Evolutionary conservation across 2,888 invertebrate genomes (phyloP), one percentile per base, ranked within the genome.

Genomic region (Marasmarcha lunaedactyla): DNA sequence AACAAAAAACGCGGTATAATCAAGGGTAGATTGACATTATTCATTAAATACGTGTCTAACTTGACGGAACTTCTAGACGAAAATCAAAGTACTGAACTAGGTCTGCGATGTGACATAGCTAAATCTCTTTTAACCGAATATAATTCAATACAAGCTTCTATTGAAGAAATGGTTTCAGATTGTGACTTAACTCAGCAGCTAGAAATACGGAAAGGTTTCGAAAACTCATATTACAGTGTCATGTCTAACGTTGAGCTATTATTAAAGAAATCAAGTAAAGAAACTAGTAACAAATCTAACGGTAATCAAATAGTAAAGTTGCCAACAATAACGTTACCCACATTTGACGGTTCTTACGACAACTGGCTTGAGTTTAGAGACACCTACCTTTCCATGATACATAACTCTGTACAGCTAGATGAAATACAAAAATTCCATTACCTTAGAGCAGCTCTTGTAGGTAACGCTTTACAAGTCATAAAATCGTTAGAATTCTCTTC

Each of bases 341-440:
- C 38, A 11, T 44, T 41, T 25, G 36, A 39, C 38, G 41, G 44
- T 36, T 33, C 35, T 14, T 44, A 39, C 30, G 41, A 41, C 27
- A 33, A 37, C 14, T 44, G 44, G 44, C 37, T 44, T 14, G 39
- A 41, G 15, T 44, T 41, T 36, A 38, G 37, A 1, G 44, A 44
- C n/a, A 38, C 38, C 12, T 43, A 36, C 35, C 10, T 40, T 11
- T 44, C 44, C 1, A n/a, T 44, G 11, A 42, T 44, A 35, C 42
- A 45, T 37, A 42, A 37, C 25, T 26, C 12, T 14, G 33, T 33
- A 33, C 20, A 33, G 5, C 36, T 43, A 11, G 36, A 36, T 6
- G 27, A 42, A 27, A 41, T 44, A 15, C 39, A 44, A 36, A 46
- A 43, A 14, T 46, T 44, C 38, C 45, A 47, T 36, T 47, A 47